Evolutionary conservation across 2,888 invertebrate genomes (phyloP), one percentile per base, ranked within the genome.

Genomic region (Lochmaea capreae): DNA sequence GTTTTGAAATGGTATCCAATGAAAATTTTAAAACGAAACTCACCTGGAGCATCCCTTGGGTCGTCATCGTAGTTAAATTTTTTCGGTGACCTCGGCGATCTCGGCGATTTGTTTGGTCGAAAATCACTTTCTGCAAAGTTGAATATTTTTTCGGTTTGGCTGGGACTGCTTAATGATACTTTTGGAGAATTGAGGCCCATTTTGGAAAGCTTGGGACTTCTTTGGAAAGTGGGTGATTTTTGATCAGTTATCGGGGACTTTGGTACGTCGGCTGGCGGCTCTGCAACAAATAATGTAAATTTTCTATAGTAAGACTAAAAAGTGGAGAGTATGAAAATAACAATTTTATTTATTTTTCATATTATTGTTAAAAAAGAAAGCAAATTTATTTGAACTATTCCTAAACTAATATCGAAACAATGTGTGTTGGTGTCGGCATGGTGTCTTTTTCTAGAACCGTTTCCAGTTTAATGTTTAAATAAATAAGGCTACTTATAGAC

Each of bases 41-140:
- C 46, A 74, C 77, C 70, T 39, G 77, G 70, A 49, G 65, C 65
- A 22, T 71, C 75, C 49, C 65, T 63, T 22, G 46, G 62, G 16
- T 83, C 81, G 2, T 79, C 79, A n/a, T 81, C 82, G 68, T 84
- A 83, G 69, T 76, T 82, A 73, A 81, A 77, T 66, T 75, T 76
- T 66, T 80, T 77, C 0, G 85, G 85, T 1, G 85, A 85, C 69
- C 84, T 79, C 2, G 85, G 85, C 3, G 85, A 85, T 71, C 84
- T 78, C 0, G 84, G 85, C 0, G 85, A 84, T 74, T 83, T 84
- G 18, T 39, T 71, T 9, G 65, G 22, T 46, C 77, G 70, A 9
- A 70, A 71, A n/a, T 73, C 71, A 42, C 69, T 74, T 75, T 79
- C 70, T 62, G 65, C 77, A 73, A 81, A 80, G 62, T 83, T 78